Evolutionary conservation across 2,113 vertebrate genomes (phyloP), one percentile per base, ranked within the genome.

Genomic region (Poeciliopsis turrubarensis): DNA sequence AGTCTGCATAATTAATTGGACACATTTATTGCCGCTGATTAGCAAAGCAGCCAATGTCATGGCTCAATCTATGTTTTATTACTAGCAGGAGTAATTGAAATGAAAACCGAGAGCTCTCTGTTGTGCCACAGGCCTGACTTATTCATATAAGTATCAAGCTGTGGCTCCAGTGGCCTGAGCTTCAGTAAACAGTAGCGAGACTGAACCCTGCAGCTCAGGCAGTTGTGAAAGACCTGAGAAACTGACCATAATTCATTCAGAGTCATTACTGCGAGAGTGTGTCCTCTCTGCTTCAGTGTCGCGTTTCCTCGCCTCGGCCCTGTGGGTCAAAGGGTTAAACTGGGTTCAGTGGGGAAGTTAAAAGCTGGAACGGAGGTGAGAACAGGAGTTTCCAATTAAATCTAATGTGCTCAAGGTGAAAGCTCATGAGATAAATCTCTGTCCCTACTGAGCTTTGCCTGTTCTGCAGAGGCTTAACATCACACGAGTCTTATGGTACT

Each of bases 301-400:
- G 34, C 5, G 68, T 79, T 57, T 83, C 72, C 39, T 39, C 57
- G 65, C 41, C 54, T 30, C 13, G 22, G 70, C 76, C 67, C 79
- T 7, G 73, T 14, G 10, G 91, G 89, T 89, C 83, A 82, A 60
- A 83, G 84, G 84, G 90, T 92, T 87, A 85, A 90, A 90, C 78
- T 65, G 75, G 81, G 83, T 90, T 89, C 72, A 82, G 71, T 41
- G 66, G 83, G 74, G 85, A 83, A 80, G 85, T 82, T 74, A 62
- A 65, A 74, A 77, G 65, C 73, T 2, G 65, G 81, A 70, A 82
- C 78, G 80, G 89, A 90, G 90, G 83, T 86, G 85, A 89, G 81
- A 86, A 79, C 72, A 27, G 79, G 78, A 77, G 81, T 75, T 88
- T 89, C 81, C 86, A 89, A 92, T 94, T 91, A 93, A 91, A 84